These are phyloP conservation scores for Fistularia commersonii DNA, from an alignment of 2,797 vertebrate species.

Conservation along the genomic window DNA sequence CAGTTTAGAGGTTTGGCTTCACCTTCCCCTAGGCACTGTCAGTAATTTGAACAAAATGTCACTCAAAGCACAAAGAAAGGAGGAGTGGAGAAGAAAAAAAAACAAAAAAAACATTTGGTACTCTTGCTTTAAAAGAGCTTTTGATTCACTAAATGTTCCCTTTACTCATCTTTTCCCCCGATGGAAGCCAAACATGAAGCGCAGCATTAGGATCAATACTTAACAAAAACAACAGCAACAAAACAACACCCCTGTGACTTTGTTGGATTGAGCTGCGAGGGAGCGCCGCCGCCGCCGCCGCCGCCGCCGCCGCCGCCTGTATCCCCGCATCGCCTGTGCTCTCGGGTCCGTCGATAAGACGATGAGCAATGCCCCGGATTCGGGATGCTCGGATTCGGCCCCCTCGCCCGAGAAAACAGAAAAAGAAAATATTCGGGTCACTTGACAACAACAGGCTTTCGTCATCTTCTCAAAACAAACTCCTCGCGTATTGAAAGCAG, in stretches of 20 bases:
- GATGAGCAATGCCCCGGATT: slow-evolving; percentile 21
- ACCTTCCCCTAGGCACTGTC: slow-evolving; percentile 58
- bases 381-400: slow-evolving; percentile 21
- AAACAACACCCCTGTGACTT: slow-evolving; percentile 62
- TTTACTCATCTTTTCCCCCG: slow-evolving; percentile 59
- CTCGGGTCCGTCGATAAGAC: slow-evolving; percentile 42
- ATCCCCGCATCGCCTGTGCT: slow-evolving; percentile 7
- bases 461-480: slow-evolving; percentile 55
- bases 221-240: slow-evolving; percentile 65
- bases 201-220: slow-evolving; percentile 70
- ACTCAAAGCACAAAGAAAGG: slow-evolving; percentile 51
- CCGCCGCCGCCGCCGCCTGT: slow-evolving; percentile 11
- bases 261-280: slow-evolving; percentile 46
- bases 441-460: slow-evolving; percentile 54
- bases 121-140: slow-evolving; percentile 47
- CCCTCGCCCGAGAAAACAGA: slow-evolving; percentile 27
- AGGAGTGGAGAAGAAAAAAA: slow-evolving; percentile 18
- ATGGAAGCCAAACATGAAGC: slow-evolving; percentile 59
- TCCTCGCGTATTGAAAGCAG: slow-evolving; percentile 57
- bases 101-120: slow-evolving; percentile 35
- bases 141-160: slow-evolving; percentile 67
- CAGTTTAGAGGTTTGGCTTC: slow-evolving; percentile 57
- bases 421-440: slow-evolving; percentile 18
- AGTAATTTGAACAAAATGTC: slow-evolving; percentile 65
- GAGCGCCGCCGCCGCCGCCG: slow-evolving; percentile 19